Percentiles rank a stretch among this genome's conserved stretches.
Evolutionary conservation across 2,888 invertebrate genomes (phyloP).

Genomic region (Volucella inflata): DNA sequence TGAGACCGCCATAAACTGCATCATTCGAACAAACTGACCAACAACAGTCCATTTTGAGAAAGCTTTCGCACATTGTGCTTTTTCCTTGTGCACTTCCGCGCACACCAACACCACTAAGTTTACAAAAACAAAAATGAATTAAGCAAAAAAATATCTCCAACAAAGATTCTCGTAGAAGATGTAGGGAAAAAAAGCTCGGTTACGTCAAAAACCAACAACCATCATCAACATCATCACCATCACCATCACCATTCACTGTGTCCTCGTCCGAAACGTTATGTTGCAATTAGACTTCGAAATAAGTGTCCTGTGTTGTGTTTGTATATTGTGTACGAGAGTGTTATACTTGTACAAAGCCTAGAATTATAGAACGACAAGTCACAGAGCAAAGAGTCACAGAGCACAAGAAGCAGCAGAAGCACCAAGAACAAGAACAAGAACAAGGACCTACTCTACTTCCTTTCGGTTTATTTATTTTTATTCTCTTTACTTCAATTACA

Average conservation of each 20-base stretch:
- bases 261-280: conserved; percentile 72
- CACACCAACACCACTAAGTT: conserved; percentile 21
- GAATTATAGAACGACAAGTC: too few relatives aligned
- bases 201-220: conserved; percentile 68
- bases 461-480: too few relatives aligned
- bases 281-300: conserved; percentile 64
- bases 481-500: conserved; percentile 40
- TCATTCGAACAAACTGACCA: conserved; percentile 47
- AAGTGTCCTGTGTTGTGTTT: conserved; percentile 58
- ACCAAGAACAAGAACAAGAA: conserved; percentile 33
- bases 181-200: conserved; percentile 54
- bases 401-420: background rate
- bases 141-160: background rate
- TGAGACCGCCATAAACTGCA: conserved; percentile 67
- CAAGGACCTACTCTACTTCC: conserved; percentile 51
- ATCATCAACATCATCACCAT: conserved; percentile 70
- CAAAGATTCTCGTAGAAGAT: conserved; percentile 6
- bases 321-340: conserved; percentile 41
- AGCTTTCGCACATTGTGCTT: conserved; percentile 33
- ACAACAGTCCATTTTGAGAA: conserved; percentile 18
- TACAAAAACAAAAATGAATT: background rate
- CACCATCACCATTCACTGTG: conserved; percentile 64
- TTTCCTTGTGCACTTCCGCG: conserved; percentile 50
- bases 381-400: too few relatives aligned
- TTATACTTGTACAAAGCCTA: too few relatives aligned